Percentiles rank a stretch among this genome's conserved stretches.
Conservation (phyloP, 2,113 vertebrate genomes). For the Anarrhichthys ocellatus region DNA sequence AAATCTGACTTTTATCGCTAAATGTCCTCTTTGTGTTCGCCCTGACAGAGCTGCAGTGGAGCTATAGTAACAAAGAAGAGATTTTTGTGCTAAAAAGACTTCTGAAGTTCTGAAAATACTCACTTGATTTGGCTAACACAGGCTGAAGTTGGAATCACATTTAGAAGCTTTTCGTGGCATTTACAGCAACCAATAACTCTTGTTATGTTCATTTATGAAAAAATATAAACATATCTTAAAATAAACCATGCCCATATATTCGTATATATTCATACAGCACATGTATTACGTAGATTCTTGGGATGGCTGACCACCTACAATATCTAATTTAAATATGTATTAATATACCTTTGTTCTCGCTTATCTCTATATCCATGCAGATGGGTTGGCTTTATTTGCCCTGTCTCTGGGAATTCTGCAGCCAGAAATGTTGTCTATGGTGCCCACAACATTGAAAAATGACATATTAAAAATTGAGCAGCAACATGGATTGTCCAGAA, state of each 20-base stretch:
- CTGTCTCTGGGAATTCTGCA: not conserved
- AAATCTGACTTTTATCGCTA: not conserved
- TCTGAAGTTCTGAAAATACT: not conserved
- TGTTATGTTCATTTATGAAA: not conserved
- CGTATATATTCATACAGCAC: not conserved
- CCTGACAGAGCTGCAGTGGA: not conserved
- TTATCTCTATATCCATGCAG: not conserved
- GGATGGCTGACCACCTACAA: not conserved
- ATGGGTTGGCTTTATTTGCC: not conserved
- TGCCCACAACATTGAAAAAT: constrained; percentile 22
- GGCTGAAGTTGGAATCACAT: not conserved
- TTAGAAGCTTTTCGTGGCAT: not conserved
- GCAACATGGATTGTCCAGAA: constrained; percentile 15
- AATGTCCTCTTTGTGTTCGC: not conserved
- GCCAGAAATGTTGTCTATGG: not conserved
- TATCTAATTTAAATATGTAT: no score
- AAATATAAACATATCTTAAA: not conserved
- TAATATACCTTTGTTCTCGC: not conserved
- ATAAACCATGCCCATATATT: not conserved
- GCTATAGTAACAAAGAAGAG: not conserved
- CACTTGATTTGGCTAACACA: not conserved
- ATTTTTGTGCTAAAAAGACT: not conserved
- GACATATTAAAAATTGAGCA: constrained; percentile 35
- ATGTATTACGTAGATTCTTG: not conserved
- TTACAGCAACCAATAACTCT: not conserved